Base-by-base conservation (phyloP, 2,888 invertebrate genomes). In the Athripsodes cinereus region DNA sequence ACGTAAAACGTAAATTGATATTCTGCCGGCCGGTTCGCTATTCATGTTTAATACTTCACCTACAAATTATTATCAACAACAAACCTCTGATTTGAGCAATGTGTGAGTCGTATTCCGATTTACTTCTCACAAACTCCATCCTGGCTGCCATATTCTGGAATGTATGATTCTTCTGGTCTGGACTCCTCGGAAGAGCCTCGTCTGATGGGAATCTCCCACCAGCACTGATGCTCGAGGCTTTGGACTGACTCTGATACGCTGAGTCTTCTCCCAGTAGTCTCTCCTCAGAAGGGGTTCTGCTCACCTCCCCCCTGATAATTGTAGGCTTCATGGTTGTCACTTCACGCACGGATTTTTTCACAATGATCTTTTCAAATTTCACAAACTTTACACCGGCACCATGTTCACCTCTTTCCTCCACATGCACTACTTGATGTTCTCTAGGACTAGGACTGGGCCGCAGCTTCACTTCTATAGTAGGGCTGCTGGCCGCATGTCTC, bases 1-100 rank as follows among this genome's bases (percentile, higher is more conserved):
- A n/a, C n/a, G n/a, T n/a, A n/a, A n/a, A n/a, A n/a, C n/a, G n/a
- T n/a, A n/a, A n/a, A n/a, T n/a, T n/a, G n/a, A n/a, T n/a, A n/a
- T n/a, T n/a, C n/a, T n/a, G n/a, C n/a, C n/a, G n/a, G n/a, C n/a
- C n/a, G n/a, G n/a, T n/a, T n/a, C n/a, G n/a, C n/a, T n/a, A n/a
- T n/a, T n/a, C n/a, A n/a, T n/a, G n/a, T n/a, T n/a, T n/a, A n/a
- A n/a, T n/a, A n/a, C n/a, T n/a, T n/a, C n/a, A n/a, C n/a, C n/a
- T n/a, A n/a, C n/a, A n/a, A n/a, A n/a, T n/a, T n/a, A n/a, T n/a
- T n/a, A n/a, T n/a, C 26, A 6, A 10, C 10, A 22, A 58, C 71
- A 78, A 83, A 92, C 92, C 90, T 90, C 87, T 84, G 70, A 90
- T 90, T 75, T 87, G 85, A 67, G 86, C 88, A 71, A 92, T 92